Conservation (phyloP, 2,113 vertebrate genomes). For the Amblyornis subalaris region DNA sequence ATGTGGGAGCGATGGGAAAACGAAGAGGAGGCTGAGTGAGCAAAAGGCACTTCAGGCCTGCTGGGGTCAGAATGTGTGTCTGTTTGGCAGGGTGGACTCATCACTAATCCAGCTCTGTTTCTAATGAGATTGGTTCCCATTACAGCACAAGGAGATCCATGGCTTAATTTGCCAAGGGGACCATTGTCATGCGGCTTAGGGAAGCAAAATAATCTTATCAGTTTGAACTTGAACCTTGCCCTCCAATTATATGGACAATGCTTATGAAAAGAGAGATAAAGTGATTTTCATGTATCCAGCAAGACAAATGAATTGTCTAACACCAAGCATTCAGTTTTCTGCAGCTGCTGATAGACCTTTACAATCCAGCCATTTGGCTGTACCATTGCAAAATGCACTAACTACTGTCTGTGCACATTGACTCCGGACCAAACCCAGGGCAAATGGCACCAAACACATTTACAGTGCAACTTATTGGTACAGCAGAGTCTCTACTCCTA, state of each 20-base stretch:
- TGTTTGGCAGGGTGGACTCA: neutral
- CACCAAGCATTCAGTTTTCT: neutral
- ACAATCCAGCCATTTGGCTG: neutral
- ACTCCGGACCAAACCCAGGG: neutral
- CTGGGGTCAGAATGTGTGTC: conserved; percentile 22
- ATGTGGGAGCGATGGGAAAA: neutral
- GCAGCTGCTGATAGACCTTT: neutral
- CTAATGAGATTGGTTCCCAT: conserved; percentile 54
- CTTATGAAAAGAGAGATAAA: conserved; percentile 21
- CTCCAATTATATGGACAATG: conserved; percentile 10
- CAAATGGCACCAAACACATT: neutral
- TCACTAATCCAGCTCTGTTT: conserved; percentile 45
- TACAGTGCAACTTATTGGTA: neutral
- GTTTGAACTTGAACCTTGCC: conserved; percentile 45
- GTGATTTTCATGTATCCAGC: neutral
- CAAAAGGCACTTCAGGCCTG: conserved; percentile 33
- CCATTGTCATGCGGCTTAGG: neutral
- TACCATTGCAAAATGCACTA: neutral
- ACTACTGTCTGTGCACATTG: neutral
- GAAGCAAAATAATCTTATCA: conserved; percentile 49
- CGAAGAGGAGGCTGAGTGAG: neutral
- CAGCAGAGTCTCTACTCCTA: neutral
- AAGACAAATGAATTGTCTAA: neutral
- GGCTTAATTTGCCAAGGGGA: conserved; percentile 22
- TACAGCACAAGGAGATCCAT: neutral